Evolutionary conservation across 2,113 vertebrate species (phyloP).

Genomic region (Macrotis lagotis): DNA sequence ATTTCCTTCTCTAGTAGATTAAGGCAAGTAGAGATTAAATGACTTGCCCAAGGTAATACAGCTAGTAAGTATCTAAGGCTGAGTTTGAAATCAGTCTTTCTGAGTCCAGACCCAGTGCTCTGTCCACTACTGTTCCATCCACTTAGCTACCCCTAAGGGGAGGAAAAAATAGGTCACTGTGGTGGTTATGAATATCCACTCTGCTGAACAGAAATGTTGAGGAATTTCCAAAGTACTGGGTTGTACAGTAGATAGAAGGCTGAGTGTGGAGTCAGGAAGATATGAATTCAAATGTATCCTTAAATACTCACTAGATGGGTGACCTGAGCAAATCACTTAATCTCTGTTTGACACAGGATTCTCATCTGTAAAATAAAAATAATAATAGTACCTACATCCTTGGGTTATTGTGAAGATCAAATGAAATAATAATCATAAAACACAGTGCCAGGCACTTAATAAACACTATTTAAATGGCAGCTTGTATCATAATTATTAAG

Average conservation of each 20-base stretch:
- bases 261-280: background rate
- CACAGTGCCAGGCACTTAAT: background rate
- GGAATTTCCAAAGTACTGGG: background rate
- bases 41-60: background rate
- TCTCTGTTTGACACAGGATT: background rate
- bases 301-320: background rate
- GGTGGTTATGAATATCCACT: background rate
- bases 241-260: background rate
- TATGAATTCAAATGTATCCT: background rate
- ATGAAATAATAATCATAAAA: background rate
- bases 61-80: background rate
- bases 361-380: background rate
- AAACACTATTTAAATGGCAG: background rate
- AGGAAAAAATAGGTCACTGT: background rate
- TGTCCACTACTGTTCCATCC: background rate
- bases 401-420: background rate
- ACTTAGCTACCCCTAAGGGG: background rate
- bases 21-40: background rate
- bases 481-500: background rate
- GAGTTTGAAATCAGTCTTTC: background rate
- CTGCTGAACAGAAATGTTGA: background rate
- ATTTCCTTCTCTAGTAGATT: background rate
- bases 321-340: background rate
- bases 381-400: background rate
- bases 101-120: background rate